Evolutionary conservation across 2,113 vertebrate genomes (phyloP), one percentile per base, ranked within the genome.

Genomic region (Rhea pennata): DNA sequence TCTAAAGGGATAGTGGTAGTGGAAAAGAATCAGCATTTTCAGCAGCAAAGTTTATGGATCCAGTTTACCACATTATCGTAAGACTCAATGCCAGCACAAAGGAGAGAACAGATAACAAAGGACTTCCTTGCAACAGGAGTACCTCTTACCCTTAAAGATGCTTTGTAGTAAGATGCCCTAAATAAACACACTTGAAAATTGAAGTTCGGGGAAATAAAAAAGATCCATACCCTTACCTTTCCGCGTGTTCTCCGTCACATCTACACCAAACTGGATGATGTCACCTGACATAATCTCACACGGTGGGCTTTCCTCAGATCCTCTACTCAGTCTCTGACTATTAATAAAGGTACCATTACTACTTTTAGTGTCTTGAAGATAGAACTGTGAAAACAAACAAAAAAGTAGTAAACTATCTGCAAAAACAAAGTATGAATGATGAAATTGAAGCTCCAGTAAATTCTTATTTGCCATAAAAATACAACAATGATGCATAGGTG

Each of bases 281-380:
- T 99, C 99, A 64, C 99, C 99, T 3, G 99, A 99, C 89, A 99
- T 99, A 88, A 99, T 99, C 97, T 99, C 99, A 92, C 99, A 99
- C 93, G 99, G 99, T 48, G 99, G 99, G 96, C 99, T 99, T 98
- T 99, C 99, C 97, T 99, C 99, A 4, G 99, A 99, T 96, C 99
- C 99, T 66, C 99, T 98, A 96, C 99, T 99, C 98, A 99, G 97
- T 97, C 99, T 98, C 98, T 99, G 99, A 98, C 99, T 99, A 98
- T 99, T 99, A 98, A 99, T 99, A 98, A 99, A 99, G 86, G 99
- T 99, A 97, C 99, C 99, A 94, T 99, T 99, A 98, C 99, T 99
- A 98, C 99, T 99, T 97, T 99, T 99, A 97, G 99, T 99, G 98
- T 99, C 99, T 98, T 99, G 99, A 96, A 99, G 99, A 98, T 99